Conservation (phyloP, 1,140 invertebrate genomes). For the Microplitis demolitor region DNA sequence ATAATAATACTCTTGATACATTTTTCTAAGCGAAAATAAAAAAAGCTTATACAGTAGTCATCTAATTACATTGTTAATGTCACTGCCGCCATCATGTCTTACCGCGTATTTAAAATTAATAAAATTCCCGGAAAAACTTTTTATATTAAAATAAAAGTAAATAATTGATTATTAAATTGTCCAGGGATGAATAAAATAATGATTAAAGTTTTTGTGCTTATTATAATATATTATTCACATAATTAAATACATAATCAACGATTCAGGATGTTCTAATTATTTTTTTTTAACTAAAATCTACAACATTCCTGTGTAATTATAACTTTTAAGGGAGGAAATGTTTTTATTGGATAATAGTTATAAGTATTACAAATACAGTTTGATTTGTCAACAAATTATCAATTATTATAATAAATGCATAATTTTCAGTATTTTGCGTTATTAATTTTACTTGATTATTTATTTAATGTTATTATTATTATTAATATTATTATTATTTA, state of each 20-base stretch:
- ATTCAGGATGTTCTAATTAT: slow-evolving; percentile 25
- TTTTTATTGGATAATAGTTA: not conserved
- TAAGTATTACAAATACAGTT: not conserved
- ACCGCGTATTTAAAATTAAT: too few species aligned
- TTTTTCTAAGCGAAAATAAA: too few species aligned
- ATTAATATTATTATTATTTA: not conserved
- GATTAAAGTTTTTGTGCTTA: slow-evolving; percentile 40
- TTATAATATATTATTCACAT: slow-evolving; percentile 53
- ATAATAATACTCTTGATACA: too few species aligned
- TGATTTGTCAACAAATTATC: slow-evolving; percentile 13
- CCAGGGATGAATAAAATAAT: not conserved
- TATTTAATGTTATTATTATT: not conserved
- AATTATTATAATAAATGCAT: not conserved
- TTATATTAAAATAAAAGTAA: too few species aligned
- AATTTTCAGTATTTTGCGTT: not conserved
- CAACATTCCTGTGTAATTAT: not conserved
- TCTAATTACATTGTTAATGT: too few species aligned
- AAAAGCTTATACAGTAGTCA: too few species aligned
- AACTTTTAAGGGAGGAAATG: not conserved
- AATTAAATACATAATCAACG: slow-evolving; percentile 54
- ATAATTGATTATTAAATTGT: too few species aligned
- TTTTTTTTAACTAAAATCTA: not conserved
- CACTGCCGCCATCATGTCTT: too few species aligned
- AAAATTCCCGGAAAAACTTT: too few species aligned
- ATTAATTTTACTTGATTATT: not conserved